Evolutionary conservation across 2,888 invertebrate genomes (phyloP).

Genomic region (Cephus sareptanus): DNA sequence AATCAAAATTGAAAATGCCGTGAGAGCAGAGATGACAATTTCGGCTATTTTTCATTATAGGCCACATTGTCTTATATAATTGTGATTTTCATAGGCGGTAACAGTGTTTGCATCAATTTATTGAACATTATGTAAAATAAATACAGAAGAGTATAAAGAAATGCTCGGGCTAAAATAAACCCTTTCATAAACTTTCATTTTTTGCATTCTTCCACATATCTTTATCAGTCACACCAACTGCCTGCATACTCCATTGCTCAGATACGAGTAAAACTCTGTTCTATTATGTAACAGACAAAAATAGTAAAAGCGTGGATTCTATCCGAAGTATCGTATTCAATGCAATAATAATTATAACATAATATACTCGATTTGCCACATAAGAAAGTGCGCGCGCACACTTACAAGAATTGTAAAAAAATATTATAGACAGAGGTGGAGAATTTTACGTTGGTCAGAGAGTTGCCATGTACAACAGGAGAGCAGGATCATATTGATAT

Average conservation of each 20-base stretch:
- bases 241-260: background rate
- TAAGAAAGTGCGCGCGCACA: background rate
- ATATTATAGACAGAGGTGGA: background rate
- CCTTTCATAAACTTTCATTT: slow-evolving; percentile 14
- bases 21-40: too few species aligned
- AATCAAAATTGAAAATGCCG: too few species aligned
- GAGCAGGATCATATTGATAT: slow-evolving; percentile 67
- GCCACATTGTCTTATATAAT: too few species aligned
- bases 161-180: slow-evolving; percentile 24
- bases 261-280: background rate
- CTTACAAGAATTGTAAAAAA: background rate
- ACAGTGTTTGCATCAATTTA: slow-evolving; percentile 17
- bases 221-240: background rate
- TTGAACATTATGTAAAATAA: slow-evolving; percentile 41
- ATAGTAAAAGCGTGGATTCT: background rate
- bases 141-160: slow-evolving; percentile 40
- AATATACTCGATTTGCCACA: background rate
- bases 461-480: slow-evolving; percentile 54
- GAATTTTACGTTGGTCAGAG: slow-evolving; percentile 11
- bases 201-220: background rate
- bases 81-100: too few species aligned
- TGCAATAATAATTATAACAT: slow-evolving; percentile 1
- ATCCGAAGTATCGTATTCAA: background rate
- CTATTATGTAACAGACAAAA: slow-evolving; percentile 4
- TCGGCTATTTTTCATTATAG: too few species aligned